Base-by-base conservation (phyloP, 2,797 vertebrate genomes). In the Okamejei kenojei region DNA sequence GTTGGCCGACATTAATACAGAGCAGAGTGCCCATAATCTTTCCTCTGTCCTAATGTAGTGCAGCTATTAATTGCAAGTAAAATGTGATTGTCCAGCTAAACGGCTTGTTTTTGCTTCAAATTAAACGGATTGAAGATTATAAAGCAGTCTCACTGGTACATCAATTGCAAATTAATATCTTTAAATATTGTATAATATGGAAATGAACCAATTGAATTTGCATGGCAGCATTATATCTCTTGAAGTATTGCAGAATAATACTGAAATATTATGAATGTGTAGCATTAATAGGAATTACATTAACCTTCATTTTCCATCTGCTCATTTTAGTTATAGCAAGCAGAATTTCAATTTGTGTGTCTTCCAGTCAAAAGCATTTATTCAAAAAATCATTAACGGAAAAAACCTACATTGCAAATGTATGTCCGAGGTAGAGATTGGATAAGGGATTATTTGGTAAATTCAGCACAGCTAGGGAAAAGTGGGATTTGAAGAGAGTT, bases 241-340 rank as follows among this genome's bases (percentile, higher is more conserved):
- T 84, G 81, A 84, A 84, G 23, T 61, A n/a, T 26, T 84, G 45
- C 26, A 82, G 7, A 82, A 82, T 74, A 54, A 54, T 58, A 29
- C 19, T 61, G 58, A 32, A 84, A 78, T 78, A 35, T 35, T 78
- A 17, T 78, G 63, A 88, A 68, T 68, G 61, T 26, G 11, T 15
- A 7, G 13, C 13, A 7, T 15, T n/a, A 17, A n/a, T 3, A 86
- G 29, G 58, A 86, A 6, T 63, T 26, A 13, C 4, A 54, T 54
- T 58, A 45, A 23, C 45, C 23, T 15, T 63, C 29, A n/a, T n/a
- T 63, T n/a, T 35, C 2, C 63, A 65, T 17, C n/a, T 32, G 65
- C 21, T 88, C n/a, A 68, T 88, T 88, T 68, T 88, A 88, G 35
- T 88, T 35, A 21, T n/a, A 68, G 61, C 84, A n/a, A 88, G 15